A percentile compares a stretch with the other conserved stretches of the same genome.
Evolutionary conservation across 92 coral and sea anemone species (phyloP).

Genomic region (Parazoanthus darwini): DNA sequence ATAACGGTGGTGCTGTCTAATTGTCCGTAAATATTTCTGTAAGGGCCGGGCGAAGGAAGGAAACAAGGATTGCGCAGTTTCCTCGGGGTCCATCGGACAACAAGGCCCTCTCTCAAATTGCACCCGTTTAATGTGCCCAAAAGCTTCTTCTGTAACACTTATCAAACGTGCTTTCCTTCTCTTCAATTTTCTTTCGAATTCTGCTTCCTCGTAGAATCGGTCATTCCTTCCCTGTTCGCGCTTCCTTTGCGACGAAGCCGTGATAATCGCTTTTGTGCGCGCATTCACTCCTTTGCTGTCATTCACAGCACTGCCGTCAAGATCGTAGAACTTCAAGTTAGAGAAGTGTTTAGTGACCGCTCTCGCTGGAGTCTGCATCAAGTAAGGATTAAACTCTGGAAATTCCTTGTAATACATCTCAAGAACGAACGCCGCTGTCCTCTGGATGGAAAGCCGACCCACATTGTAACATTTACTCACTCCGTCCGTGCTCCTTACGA

Average conservation of each 20-base stretch:
- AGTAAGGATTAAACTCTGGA: conserved; percentile 93
- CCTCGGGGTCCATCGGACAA: conserved; percentile 98
- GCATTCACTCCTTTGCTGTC: conserved; percentile 80
- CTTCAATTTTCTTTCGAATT: conserved; percentile 82
- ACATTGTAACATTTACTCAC: conserved; percentile 82
- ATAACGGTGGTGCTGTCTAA: conserved; percentile 96
- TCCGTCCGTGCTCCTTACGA: conserved; percentile 95
- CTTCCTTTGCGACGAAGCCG: conserved; percentile 89
- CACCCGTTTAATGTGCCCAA: conserved; percentile 87
- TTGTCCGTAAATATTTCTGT: conserved; percentile 95
- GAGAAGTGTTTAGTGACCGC: conserved; percentile 86
- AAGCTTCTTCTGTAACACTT: conserved; percentile 93
- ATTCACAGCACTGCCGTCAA: conserved; percentile 84
- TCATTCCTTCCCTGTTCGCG: conserved; percentile 95
- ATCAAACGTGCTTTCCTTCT: conserved; percentile 85
- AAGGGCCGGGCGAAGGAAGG: conserved; percentile 98
- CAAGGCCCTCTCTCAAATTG: conserved; percentile 95
- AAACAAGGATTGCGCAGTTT: conserved; percentile 96
- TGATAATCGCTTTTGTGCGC: conserved; percentile 90
- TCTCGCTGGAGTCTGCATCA: conserved; percentile 91
- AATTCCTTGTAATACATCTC: conserved; percentile 98
- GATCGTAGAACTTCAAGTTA: conserved; percentile 94
- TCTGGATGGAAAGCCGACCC: conserved; percentile 92
- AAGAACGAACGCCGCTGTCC: conserved; percentile 89
- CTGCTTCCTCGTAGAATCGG: conserved; percentile 97